Evolutionary conservation across 2,113 vertebrate genomes (phyloP), one percentile per base, ranked within the genome.

Genomic region (Theropithecus gelada): DNA sequence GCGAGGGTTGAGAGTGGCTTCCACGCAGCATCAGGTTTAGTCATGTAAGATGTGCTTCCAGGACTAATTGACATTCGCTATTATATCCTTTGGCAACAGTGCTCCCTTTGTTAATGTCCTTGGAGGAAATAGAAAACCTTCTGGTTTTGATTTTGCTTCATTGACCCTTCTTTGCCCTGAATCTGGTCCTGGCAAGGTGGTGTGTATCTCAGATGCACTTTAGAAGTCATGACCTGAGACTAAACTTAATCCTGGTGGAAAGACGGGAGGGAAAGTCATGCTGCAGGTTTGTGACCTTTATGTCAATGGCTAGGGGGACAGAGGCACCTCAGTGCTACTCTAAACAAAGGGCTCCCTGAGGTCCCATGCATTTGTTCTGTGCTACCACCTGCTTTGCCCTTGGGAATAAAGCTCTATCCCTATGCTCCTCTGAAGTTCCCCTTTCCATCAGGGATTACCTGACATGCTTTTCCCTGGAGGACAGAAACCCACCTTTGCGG

Each of bases 71-170:
- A 22, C 35, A 6, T 35, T 50, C 1, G 0, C 73, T 35, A 52
- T 35, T 84, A 45, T 32, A 70, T 30, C 66, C 90, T 95, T 82
- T 85, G 83, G 64, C 93, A 93, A 48, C 22, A 43, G 68, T 1
- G 8, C 66, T 80, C 25, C 87, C 80, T 88, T 94, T 93, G 66
- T 43, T n/a, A 76, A 73, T 22, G 57, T 43, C 70, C 70, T 85
- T 35, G n/a, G 75, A 97, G 76, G 75, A 97, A 94, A 81, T 23
- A 59, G 89, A 59, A 97, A 96, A n/a, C 59, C 50, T 79, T 32
- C 83, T 5, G 64, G 80, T 72, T 93, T 85, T 66, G 66, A 55
- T 25, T 38, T n/a, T 17, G 52, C 75, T 89, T 76, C 25, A 7
- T 11, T 89, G 75, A 95, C 55, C 40, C n/a, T 45, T 83, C 68